These are phyloP conservation scores for Laticauda colubrina DNA, from an alignment of 2,113 vertebrate genomes.

Conservation along the genomic window DNA sequence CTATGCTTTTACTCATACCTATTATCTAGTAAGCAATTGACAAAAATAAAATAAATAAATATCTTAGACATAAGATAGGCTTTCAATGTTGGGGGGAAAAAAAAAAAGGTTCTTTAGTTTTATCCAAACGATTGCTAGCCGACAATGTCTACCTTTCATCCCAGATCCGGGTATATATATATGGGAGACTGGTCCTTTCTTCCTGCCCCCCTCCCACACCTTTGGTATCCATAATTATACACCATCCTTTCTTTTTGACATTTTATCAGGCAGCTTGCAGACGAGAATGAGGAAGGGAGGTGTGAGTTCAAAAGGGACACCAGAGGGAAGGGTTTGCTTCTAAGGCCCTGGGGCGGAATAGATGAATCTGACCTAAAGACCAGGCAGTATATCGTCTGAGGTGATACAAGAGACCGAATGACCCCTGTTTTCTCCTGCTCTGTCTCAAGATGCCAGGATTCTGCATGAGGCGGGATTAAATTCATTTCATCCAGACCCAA, in stretches of 20 bases:
- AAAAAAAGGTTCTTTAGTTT: not conserved
- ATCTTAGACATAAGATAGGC: not conserved
- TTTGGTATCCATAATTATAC: not conserved
- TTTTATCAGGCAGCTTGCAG: not conserved
- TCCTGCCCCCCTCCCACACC: too few relatives aligned
- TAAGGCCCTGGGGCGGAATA: not conserved
- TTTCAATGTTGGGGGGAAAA: not conserved
- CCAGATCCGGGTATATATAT: not conserved
- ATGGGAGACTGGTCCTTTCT: not conserved
- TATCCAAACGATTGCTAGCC: not conserved
- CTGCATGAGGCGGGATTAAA: not conserved
- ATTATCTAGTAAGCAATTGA: too few relatives aligned
- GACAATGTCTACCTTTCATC: not conserved
- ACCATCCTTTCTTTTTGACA: not conserved
- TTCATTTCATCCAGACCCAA: not conserved
- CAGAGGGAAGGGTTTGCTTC: not conserved
- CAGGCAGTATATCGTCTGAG: not conserved
- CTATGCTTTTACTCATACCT: too few relatives aligned
- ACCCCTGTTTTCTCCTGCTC: not conserved
- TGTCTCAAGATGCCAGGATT: not conserved
- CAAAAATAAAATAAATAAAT: not conserved
- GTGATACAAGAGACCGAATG: not conserved
- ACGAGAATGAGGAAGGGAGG: not conserved
- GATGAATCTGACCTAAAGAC: not conserved
- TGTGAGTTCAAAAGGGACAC: not conserved